phyloP scores from a whole-genome alignment of 2,113 vertebrate genomes.

The Cottus gobio region DNA sequence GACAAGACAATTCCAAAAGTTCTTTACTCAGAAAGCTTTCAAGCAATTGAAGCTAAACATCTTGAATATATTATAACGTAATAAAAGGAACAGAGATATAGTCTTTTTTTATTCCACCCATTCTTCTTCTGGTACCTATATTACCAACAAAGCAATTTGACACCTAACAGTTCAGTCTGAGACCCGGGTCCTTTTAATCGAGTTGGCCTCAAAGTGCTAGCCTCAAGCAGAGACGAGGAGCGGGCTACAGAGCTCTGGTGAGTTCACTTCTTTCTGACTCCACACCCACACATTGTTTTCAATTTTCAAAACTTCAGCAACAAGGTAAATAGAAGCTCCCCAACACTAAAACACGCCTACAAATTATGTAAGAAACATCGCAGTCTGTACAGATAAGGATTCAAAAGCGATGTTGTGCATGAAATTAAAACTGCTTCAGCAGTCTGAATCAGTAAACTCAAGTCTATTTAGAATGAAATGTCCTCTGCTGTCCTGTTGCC shows the following conservation, averaged over 20 bases:
- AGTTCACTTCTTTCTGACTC: background rate
- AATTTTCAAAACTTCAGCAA: background rate
- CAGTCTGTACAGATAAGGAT: background rate
- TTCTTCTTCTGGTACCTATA: background rate
- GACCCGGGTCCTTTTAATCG: background rate
- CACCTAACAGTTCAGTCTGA: too few species aligned
- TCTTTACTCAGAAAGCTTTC: background rate
- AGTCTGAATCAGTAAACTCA: background rate
- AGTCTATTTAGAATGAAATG: background rate
- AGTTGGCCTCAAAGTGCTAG: background rate
- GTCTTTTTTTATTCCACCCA: background rate
- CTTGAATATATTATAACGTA: background rate
- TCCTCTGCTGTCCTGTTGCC: background rate
- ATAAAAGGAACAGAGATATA: too few species aligned
- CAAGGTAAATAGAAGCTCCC: background rate
- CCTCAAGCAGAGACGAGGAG: too few species aligned
- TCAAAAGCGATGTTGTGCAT: background rate
- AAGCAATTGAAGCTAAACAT: background rate
- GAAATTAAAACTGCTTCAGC: background rate
- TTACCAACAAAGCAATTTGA: background rate
- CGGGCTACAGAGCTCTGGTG: too few species aligned
- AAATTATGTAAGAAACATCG: background rate
- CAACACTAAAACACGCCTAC: background rate
- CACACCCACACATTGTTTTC: background rate
- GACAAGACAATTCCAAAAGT: constrained; percentile 2